These are phyloP conservation scores for Tetraodon nigroviridis DNA, from an alignment of 2,113 vertebrate genomes.

Conservation along the genomic window DNA sequence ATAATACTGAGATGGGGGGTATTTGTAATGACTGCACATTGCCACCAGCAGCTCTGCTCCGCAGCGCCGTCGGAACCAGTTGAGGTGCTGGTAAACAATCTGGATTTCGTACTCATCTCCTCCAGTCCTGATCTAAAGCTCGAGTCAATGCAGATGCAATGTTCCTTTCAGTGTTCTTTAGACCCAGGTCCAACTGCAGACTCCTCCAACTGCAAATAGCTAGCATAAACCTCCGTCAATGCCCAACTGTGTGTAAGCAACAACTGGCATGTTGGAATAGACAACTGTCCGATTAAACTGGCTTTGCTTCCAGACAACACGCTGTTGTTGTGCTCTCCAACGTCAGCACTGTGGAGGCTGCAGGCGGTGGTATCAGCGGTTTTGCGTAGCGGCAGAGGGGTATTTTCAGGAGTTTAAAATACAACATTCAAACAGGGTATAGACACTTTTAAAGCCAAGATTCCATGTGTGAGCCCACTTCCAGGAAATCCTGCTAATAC, in stretches of 20 bases:
- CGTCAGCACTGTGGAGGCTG: constrained; percentile 45
- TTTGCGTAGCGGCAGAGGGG: constrained; percentile 11
- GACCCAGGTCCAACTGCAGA: constrained; percentile 31
- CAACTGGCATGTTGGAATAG: constrained; percentile 55
- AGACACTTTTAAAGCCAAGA: too few species aligned
- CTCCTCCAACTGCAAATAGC: constrained; percentile 45
- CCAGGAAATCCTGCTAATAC: neutral
- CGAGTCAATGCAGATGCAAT: neutral
- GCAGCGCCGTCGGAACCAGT: neutral
- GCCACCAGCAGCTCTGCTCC: constrained; percentile 6
- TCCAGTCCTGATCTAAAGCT: constrained; percentile 6
- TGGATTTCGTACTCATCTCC: neutral
- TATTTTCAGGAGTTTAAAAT: neutral
- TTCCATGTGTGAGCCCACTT: too few species aligned
- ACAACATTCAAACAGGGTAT: too few species aligned
- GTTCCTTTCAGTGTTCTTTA: constrained; percentile 8
- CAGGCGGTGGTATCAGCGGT: constrained; percentile 28
- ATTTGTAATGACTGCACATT: constrained; percentile 36
- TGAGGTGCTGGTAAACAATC: neutral
- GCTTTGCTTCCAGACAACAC: constrained; percentile 51
- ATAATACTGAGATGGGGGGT: constrained; percentile 54
- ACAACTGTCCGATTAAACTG: constrained; percentile 57
- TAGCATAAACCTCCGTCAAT: constrained; percentile 39
- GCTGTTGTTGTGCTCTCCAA: constrained; percentile 53
- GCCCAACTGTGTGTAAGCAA: constrained; percentile 46